Conservation (phyloP, 2,888 invertebrate species). For the Ectemnius lituratus region DNA sequence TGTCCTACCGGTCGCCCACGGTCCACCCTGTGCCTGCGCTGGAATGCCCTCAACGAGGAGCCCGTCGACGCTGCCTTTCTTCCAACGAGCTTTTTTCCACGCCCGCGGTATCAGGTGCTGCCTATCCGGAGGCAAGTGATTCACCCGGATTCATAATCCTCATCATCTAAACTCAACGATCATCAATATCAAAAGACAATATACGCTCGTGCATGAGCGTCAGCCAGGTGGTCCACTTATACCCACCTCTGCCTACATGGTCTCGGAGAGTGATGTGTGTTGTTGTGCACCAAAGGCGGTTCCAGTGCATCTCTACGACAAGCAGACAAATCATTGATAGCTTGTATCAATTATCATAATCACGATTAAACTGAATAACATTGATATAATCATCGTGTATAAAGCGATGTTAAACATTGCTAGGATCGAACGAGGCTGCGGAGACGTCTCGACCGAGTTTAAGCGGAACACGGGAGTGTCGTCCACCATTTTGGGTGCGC, state of each 20-base stretch:
- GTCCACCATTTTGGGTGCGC: slow-evolving; percentile 76
- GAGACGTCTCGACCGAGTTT: slow-evolving; percentile 39
- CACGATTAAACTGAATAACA: no score
- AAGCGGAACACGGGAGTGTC: slow-evolving; percentile 68
- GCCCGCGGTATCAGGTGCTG: background rate
- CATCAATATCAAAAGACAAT: background rate
- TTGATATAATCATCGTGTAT: no score
- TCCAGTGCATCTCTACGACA: slow-evolving; percentile 34
- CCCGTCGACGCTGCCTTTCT: slow-evolving; percentile 52
- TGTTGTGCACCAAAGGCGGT: slow-evolving; percentile 60
- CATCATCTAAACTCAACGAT: slow-evolving; percentile 11
- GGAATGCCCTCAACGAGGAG: slow-evolving; percentile 61
- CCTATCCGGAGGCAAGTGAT: slow-evolving; percentile 42
- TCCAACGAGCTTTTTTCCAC: slow-evolving; percentile 50
- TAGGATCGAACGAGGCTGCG: background rate
- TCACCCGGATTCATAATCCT: slow-evolving; percentile 15
- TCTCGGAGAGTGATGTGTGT: slow-evolving; percentile 39
- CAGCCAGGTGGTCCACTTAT: slow-evolving; percentile 40
- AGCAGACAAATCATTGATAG: no score
- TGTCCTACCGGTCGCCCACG: slow-evolving; percentile 66
- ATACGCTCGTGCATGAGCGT: slow-evolving; percentile 20
- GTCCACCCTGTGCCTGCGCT: slow-evolving; percentile 67
- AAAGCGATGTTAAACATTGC: no score
- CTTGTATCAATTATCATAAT: no score
- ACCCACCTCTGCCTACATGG: slow-evolving; percentile 24